phyloP scores from a whole-genome alignment of 2,888 invertebrate species.

The Sesamia inferens region DNA sequence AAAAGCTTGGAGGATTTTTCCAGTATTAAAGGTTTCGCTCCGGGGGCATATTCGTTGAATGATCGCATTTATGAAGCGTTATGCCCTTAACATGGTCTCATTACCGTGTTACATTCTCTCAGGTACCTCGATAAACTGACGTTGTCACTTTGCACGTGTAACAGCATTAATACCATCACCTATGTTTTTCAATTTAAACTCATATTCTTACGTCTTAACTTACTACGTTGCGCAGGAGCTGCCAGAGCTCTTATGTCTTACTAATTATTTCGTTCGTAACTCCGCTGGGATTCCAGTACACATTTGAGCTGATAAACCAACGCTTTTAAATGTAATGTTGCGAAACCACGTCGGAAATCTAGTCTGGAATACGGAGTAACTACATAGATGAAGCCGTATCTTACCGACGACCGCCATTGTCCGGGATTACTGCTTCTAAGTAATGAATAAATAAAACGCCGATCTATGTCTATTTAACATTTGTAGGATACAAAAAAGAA shows the following conservation, averaged over 20 bases:
- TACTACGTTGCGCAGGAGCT: neutral
- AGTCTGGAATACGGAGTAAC: neutral
- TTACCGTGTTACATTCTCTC: conserved; percentile 15
- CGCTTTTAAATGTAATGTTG: conserved; percentile 7
- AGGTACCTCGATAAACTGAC: conserved; percentile 17
- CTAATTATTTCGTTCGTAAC: conserved; percentile 6
- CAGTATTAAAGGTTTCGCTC: conserved; percentile 8
- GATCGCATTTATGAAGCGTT: conserved; percentile 5
- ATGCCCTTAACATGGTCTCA: conserved; percentile 4
- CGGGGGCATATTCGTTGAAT: conserved; percentile 20
- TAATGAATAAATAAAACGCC: neutral
- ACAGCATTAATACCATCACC: conserved; percentile 3
- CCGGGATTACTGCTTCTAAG: neutral
- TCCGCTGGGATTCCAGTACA: neutral
- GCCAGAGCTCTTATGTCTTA: neutral
- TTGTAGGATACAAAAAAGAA: neutral
- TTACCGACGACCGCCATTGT: neutral
- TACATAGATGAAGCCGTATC: neutral
- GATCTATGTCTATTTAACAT: neutral
- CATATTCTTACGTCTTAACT: neutral
- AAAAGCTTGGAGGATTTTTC: conserved; percentile 18
- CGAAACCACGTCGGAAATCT: conserved; percentile 6
- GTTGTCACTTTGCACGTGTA: conserved; percentile 11
- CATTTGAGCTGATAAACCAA: conserved; percentile 8
- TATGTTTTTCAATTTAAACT: conserved; percentile 17